A percentile compares a stretch with the other conserved stretches of the same genome.
phyloP scores from a whole-genome alignment of 2,888 invertebrate genomes.

The Abrostola triplasia region DNA sequence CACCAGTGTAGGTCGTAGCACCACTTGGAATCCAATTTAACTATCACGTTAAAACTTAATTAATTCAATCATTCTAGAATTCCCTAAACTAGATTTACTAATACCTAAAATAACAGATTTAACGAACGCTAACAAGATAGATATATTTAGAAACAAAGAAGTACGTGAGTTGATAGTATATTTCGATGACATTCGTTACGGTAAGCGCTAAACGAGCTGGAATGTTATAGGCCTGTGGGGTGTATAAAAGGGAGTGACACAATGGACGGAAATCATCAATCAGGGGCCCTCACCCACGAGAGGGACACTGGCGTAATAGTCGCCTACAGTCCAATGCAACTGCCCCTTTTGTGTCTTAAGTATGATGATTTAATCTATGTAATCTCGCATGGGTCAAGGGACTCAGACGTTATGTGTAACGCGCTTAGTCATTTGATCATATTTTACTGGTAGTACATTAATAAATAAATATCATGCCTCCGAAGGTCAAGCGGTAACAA shows the following conservation, averaged over 20 bases:
- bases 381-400: constrained; percentile 53
- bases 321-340: constrained; percentile 64
- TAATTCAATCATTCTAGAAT: constrained; percentile 13
- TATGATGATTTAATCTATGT: constrained; percentile 57
- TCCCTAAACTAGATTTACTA: constrained; percentile 22
- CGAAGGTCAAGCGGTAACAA: constrained; percentile 28
- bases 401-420: constrained; percentile 42
- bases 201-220: constrained; percentile 60
- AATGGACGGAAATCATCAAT: constrained; percentile 83
- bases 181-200: constrained; percentile 63
- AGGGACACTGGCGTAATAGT: constrained; percentile 66
- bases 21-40: constrained; percentile 37
- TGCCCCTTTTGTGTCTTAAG: constrained; percentile 63
- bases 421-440: constrained; percentile 30
- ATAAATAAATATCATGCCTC: constrained; percentile 17
- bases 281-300: constrained; percentile 76
- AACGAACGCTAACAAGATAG: constrained; percentile 46
- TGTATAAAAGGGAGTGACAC: constrained; percentile 76
- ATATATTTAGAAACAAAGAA: constrained; percentile 58
- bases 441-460: constrained; percentile 30
- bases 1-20: constrained; percentile 47
- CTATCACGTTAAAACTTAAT: constrained; percentile 12
- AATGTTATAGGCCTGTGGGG: constrained; percentile 64
- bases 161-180: constrained; percentile 60
- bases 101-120: constrained; percentile 19